Conservation (phyloP, 2,797 vertebrate species). For the Anisognathus igniventris region DNA sequence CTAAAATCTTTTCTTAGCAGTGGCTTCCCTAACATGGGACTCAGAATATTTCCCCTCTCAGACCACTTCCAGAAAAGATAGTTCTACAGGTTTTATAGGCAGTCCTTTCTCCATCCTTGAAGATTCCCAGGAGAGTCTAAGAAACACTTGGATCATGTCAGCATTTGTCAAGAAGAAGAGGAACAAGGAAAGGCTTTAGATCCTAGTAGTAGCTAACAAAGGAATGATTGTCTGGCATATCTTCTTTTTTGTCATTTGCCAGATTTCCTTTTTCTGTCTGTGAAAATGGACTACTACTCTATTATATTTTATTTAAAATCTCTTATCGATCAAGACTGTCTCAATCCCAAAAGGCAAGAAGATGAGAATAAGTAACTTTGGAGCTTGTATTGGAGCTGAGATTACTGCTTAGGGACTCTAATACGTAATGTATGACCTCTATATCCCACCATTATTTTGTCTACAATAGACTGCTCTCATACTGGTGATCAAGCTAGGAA, state of each 20-base stretch:
- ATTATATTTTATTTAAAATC: slow-evolving; percentile 25
- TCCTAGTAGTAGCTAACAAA: not conserved
- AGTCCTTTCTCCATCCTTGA: not conserved
- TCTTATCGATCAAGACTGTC: not conserved
- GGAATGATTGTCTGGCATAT: not conserved
- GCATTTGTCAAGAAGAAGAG: not conserved
- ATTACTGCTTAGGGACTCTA: not conserved
- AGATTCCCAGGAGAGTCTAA: not conserved
- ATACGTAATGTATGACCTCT: not conserved
- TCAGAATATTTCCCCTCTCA: not conserved
- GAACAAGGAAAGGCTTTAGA: not conserved
- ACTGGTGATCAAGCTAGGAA: not conserved
- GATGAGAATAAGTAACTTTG: slow-evolving; percentile 4
- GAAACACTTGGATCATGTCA: not conserved
- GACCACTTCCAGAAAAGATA: not conserved
- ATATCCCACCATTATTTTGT: not conserved
- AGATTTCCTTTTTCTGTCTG: not conserved
- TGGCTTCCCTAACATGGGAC: not conserved
- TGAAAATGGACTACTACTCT: not conserved
- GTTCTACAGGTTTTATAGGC: not conserved
- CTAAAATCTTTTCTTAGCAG: not conserved
- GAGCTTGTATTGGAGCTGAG: not conserved
- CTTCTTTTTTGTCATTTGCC: not conserved
- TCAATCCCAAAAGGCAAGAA: slow-evolving; percentile 7
- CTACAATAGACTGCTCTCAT: not conserved